Conservation (phyloP, 1,140 invertebrate species). For the Elysia chlorotica region DNA sequence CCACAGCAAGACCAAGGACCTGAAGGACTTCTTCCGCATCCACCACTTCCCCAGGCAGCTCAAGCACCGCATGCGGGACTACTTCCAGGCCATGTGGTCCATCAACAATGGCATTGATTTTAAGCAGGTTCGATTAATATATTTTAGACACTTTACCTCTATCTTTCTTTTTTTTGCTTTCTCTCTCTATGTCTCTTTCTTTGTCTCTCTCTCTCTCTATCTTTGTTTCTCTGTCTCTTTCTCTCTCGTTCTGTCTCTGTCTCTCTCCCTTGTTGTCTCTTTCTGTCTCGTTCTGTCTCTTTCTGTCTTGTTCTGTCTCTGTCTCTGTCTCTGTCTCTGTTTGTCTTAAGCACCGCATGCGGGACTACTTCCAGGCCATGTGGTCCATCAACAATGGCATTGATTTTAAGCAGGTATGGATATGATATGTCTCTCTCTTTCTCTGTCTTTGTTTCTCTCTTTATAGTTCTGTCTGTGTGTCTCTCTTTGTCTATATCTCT, state of each 20-base stretch:
- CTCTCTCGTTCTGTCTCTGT: conserved; percentile 59
- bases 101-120: conserved; percentile 59
- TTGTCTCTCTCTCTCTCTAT: too few species aligned
- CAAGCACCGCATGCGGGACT: conserved; percentile 59
- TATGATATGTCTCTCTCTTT: too few species aligned
- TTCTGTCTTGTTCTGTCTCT: too few species aligned
- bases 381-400: conserved; percentile 61
- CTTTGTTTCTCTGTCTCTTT: too few species aligned
- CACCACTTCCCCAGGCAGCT: conserved; percentile 58
- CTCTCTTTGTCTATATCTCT: too few species aligned
- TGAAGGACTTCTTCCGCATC: conserved; percentile 61
- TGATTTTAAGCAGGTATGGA: conserved; percentile 57
- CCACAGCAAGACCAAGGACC: conserved; percentile 60
- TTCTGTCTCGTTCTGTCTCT: too few species aligned
- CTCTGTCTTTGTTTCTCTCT: too few species aligned
- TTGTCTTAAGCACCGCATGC: conserved; percentile 59
- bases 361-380: conserved; percentile 60
- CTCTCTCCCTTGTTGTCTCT: conserved; percentile 59
- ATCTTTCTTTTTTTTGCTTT: too few species aligned
- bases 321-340: too few species aligned
- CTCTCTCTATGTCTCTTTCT: too few species aligned
- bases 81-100: conserved; percentile 60
- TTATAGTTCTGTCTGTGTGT: too few species aligned
- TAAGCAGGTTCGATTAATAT: conserved; percentile 58
- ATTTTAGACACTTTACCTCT: too few species aligned